Evolutionary conservation across 2,888 invertebrate genomes (phyloP).

Genomic region (Tinea pellionella): DNA sequence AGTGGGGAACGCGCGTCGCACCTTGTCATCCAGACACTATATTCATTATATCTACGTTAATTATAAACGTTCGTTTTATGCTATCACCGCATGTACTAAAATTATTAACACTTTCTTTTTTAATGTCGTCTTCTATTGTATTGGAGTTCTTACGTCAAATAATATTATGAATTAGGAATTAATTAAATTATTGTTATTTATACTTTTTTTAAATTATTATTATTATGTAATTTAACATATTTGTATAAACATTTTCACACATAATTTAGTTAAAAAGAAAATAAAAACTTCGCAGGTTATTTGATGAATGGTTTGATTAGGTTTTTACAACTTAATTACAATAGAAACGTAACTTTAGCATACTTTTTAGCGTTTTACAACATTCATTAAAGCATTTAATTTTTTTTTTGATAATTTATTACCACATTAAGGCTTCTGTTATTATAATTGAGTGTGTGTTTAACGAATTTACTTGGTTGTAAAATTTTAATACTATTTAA

Average conservation of each 20-base stretch:
- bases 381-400: neutral
- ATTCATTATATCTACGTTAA: slow-evolving; percentile 12
- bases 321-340: slow-evolving; percentile 6
- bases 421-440: neutral
- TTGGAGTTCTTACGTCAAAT: too few species aligned
- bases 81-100: slow-evolving; percentile 11
- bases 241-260: neutral
- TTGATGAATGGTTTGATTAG: neutral
- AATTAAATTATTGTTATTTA: too few species aligned
- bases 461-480: neutral
- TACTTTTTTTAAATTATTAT: neutral
- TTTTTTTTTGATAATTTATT: neutral
- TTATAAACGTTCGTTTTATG: slow-evolving; percentile 10
- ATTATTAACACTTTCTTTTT: slow-evolving; percentile 9
- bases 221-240: neutral
- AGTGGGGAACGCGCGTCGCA: slow-evolving; percentile 8
- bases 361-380: neutral
- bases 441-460: neutral
- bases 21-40: slow-evolving; percentile 14
- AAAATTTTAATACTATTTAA: neutral
- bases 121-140: neutral
- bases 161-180: too few species aligned
- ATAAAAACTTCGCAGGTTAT: neutral
- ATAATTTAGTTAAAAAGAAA: neutral
- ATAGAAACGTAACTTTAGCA: neutral